Conservation (phyloP, 1,140 invertebrate genomes). For the Musca vetustissima region DNA sequence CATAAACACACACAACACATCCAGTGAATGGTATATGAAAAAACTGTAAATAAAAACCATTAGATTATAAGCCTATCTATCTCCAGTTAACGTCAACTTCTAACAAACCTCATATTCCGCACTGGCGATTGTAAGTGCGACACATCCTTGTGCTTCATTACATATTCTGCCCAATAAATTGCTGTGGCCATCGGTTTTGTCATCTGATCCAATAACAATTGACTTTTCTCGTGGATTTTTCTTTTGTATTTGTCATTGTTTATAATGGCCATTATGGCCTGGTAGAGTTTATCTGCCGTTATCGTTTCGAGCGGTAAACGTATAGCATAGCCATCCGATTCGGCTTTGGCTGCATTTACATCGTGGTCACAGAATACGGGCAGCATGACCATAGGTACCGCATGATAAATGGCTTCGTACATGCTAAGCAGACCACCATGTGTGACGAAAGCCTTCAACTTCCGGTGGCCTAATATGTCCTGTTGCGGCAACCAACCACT, state of each 20-base stretch:
- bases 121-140: slow-evolving; percentile 62
- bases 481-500: slow-evolving; percentile 77
- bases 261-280: slow-evolving; percentile 56
- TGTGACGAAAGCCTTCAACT: slow-evolving; percentile 73
- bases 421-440: slow-evolving; percentile 77
- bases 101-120: slow-evolving; percentile 54
- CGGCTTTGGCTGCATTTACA: slow-evolving; percentile 70
- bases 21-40: slow-evolving; percentile 24
- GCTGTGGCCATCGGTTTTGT: slow-evolving; percentile 62
- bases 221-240: neutral
- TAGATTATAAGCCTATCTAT: neutral
- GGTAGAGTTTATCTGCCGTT: slow-evolving; percentile 52
- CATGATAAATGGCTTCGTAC: slow-evolving; percentile 76
- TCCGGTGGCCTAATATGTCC: slow-evolving; percentile 73
- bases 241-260: slow-evolving; percentile 55
- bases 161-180: slow-evolving; percentile 67
- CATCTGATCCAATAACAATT: slow-evolving; percentile 61
- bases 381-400: slow-evolving; percentile 69
- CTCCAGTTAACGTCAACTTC: neutral
- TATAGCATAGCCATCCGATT: slow-evolving; percentile 61
- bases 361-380: slow-evolving; percentile 77
- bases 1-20: slow-evolving; percentile 23
- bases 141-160: slow-evolving; percentile 64
- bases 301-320: slow-evolving; percentile 53
- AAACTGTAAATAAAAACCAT: slow-evolving; percentile 24